Conservation (phyloP, 2,113 vertebrate genomes). For the Pao palembangensis region DNA sequence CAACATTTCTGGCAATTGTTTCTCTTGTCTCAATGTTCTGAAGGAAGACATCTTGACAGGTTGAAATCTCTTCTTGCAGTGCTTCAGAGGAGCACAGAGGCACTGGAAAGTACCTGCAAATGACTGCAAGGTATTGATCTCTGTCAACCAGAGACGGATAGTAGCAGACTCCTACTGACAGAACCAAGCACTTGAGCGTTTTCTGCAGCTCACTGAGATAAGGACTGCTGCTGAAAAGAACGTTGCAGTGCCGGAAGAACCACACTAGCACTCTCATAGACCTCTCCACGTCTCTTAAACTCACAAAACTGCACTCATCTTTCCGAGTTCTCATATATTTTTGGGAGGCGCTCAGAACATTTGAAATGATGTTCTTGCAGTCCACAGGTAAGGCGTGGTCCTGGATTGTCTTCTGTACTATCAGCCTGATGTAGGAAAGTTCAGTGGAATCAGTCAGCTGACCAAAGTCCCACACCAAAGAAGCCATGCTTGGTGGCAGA, state of each 20-base stretch:
- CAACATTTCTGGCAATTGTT: conserved; percentile 73
- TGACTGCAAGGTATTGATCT: conserved; percentile 55
- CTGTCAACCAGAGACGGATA: conserved; percentile 73
- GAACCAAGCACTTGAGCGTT: conserved; percentile 66
- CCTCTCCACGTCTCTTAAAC: conserved; percentile 78
- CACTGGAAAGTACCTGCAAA: conserved; percentile 59
- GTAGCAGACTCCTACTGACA: conserved; percentile 77
- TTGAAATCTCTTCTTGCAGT: conserved; percentile 64
- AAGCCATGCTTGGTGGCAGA: conserved; percentile 77
- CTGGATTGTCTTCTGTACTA: conserved; percentile 66
- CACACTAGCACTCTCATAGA: conserved; percentile 74
- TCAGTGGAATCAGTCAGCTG: conserved; percentile 75
- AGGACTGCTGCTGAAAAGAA: conserved; percentile 39
- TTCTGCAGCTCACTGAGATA: neutral
- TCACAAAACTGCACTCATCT: conserved; percentile 79
- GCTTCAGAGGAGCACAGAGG: conserved; percentile 21
- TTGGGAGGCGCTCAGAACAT: conserved; percentile 73
- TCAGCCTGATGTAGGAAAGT: conserved; percentile 73
- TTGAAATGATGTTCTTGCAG: conserved; percentile 55
- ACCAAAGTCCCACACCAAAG: conserved; percentile 81
- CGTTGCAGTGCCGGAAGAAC: conserved; percentile 67
- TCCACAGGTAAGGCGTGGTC: conserved; percentile 37
- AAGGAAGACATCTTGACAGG: conserved; percentile 72
- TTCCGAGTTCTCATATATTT: conserved; percentile 66
- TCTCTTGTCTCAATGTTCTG: conserved; percentile 63